Conservation (phyloP, 2,797 vertebrate species). For the Lithobates pipiens region DNA sequence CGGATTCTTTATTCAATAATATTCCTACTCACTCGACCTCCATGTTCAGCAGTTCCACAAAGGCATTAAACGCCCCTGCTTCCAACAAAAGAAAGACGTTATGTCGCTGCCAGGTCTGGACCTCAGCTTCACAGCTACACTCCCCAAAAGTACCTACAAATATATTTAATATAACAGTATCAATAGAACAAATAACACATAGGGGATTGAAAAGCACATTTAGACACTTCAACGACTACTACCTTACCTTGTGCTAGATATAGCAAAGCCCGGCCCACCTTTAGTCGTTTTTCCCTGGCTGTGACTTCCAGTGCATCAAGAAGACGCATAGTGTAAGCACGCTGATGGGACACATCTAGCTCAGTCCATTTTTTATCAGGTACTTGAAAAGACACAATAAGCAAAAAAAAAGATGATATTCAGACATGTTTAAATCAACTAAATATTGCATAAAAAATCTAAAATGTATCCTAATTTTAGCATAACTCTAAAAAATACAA, state of each 20-base stretch:
- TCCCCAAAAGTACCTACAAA: conserved; percentile 87
- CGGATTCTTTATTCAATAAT: not conserved
- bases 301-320: conserved; percentile 93
- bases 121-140: conserved; percentile 88
- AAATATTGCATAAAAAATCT: no score
- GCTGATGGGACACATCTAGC: conserved; percentile 87
- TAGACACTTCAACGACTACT: not conserved
- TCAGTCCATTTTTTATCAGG: conserved; percentile 89
- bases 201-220: no score
- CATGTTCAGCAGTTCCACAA: conserved; percentile 98
- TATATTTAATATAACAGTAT: not conserved
- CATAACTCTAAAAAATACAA: no score
- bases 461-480: no score
- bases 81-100: conserved; percentile 94
- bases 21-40: conserved; percentile 91
- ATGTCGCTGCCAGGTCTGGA: conserved; percentile 95
- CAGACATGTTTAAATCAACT: not conserved
- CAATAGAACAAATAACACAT: not conserved
- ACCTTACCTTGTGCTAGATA: conserved; percentile 93
- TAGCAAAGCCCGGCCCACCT: conserved; percentile 90
- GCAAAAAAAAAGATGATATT: not conserved
- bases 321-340: conserved; percentile 92
- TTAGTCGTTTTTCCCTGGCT: conserved; percentile 88
- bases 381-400: conserved; percentile 75
- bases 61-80: conserved; percentile 91